A percentile compares a stretch with the other conserved stretches of the same genome.
These are phyloP conservation scores for Heliconius hortense DNA, from an alignment of 2,888 invertebrate species.

Conservation along the genomic window DNA sequence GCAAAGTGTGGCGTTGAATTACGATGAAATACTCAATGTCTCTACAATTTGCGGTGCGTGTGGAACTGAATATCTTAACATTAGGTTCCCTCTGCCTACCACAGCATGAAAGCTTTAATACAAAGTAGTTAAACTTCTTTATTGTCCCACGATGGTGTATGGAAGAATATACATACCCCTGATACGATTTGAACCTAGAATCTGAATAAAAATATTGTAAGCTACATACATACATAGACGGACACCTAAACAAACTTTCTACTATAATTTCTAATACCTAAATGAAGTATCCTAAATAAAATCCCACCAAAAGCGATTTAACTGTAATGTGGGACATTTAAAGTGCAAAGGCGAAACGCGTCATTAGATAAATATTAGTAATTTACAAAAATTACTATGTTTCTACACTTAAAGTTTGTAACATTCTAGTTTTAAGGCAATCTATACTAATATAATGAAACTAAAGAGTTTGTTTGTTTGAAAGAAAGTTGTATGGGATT, in stretches of 20 bases:
- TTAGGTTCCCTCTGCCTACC: too few species aligned
- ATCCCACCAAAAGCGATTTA: background rate
- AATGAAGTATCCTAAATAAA: background rate
- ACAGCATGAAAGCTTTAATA: background rate
- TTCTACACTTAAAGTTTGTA: constrained; percentile 9
- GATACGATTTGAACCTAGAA: background rate
- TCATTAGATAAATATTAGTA: constrained; percentile 37
- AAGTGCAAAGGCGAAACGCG: constrained; percentile 30
- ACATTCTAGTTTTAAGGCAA: constrained; percentile 21
- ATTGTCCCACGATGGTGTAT: background rate
- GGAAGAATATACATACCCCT: background rate
- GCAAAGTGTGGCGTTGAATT: too few species aligned
- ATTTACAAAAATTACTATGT: constrained; percentile 39
- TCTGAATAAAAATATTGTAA: background rate
- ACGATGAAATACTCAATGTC: too few species aligned
- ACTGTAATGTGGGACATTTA: constrained; percentile 15
- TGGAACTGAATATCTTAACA: too few species aligned
- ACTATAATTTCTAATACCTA: background rate
- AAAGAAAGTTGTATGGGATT: background rate
- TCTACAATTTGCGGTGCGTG: too few species aligned
- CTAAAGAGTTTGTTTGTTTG: background rate
- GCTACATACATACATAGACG: background rate
- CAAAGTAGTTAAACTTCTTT: background rate
- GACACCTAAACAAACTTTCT: background rate
- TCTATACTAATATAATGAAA: background rate